These are phyloP conservation scores for Amblyjoppa fuscipennis DNA, from an alignment of 2,888 invertebrate species.

Conservation along the genomic window DNA sequence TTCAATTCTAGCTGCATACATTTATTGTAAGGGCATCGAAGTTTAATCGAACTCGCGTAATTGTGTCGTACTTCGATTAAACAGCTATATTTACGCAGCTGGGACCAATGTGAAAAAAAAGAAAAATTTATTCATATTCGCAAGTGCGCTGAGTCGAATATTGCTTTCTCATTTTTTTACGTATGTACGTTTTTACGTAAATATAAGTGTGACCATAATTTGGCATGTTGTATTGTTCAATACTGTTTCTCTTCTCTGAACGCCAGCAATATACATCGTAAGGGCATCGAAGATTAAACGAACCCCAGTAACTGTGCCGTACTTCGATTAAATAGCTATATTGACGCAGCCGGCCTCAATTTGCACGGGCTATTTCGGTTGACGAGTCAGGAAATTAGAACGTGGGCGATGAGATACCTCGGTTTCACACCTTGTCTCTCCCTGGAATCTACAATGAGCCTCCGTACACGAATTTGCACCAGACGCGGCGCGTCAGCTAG, in stretches of 20 bases:
- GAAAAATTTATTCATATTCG: not conserved
- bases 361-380: slow-evolving; percentile 39
- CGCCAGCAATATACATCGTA: not conserved
- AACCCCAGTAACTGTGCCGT: not conserved
- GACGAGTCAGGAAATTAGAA: slow-evolving; percentile 39
- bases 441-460: not conserved
- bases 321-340: not conserved
- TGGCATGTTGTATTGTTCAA: not conserved
- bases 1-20: not conserved
- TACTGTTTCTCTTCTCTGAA: not conserved
- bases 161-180: no score
- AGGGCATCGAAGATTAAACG: not conserved
- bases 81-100: not conserved
- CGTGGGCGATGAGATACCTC: slow-evolving; percentile 27
- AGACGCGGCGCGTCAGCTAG: slow-evolving; percentile 15
- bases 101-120: slow-evolving; percentile 41
- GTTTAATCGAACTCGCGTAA: not conserved
- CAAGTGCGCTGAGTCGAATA: not conserved
- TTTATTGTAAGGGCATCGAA: not conserved
- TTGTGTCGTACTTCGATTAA: not conserved
- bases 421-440: slow-evolving; percentile 10
- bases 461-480: slow-evolving; percentile 12
- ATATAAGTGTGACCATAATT: no score
- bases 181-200: no score
- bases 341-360: slow-evolving; percentile 21